Conservation (phyloP, 1,140 invertebrate species). For the Pentalonia nigronervosa region DNA sequence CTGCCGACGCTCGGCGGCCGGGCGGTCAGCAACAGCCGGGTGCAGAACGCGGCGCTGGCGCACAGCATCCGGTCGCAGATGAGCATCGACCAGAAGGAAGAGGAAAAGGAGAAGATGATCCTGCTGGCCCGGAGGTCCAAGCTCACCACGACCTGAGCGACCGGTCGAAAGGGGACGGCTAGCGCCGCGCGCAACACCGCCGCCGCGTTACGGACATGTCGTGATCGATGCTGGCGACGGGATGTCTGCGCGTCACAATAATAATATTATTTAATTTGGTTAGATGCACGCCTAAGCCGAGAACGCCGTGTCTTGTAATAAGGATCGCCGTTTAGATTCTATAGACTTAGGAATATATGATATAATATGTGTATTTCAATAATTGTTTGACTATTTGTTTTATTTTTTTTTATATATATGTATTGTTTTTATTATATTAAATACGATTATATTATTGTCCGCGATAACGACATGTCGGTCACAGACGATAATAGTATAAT, state of each 20-base stretch:
- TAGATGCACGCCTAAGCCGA: neutral
- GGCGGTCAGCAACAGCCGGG: slow-evolving; percentile 52
- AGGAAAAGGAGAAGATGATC: slow-evolving; percentile 59
- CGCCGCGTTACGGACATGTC: neutral
- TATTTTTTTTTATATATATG: slow-evolving; percentile 30
- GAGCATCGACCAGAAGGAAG: slow-evolving; percentile 62
- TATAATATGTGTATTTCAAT: neutral
- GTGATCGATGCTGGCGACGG: no score
- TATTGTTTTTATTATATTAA: neutral
- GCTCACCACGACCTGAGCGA: slow-evolving; percentile 15
- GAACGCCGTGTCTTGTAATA: neutral
- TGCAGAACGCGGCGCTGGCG: slow-evolving; percentile 53
- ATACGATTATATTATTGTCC: slow-evolving; percentile 5
- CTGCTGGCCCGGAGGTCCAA: slow-evolving; percentile 57
- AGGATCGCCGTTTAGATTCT: neutral
- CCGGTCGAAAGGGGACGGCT: neutral
- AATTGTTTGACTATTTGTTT: slow-evolving; percentile 40
- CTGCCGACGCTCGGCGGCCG: slow-evolving; percentile 67
- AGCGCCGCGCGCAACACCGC: neutral
- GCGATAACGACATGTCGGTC: neutral
- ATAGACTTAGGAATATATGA: neutral
- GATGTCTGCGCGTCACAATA: neutral
- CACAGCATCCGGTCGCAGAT: slow-evolving; percentile 62
- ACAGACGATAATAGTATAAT: neutral
- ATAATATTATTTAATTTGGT: neutral